Conservation (phyloP, 1,140 invertebrate species). For the Heliconius himera region DNA sequence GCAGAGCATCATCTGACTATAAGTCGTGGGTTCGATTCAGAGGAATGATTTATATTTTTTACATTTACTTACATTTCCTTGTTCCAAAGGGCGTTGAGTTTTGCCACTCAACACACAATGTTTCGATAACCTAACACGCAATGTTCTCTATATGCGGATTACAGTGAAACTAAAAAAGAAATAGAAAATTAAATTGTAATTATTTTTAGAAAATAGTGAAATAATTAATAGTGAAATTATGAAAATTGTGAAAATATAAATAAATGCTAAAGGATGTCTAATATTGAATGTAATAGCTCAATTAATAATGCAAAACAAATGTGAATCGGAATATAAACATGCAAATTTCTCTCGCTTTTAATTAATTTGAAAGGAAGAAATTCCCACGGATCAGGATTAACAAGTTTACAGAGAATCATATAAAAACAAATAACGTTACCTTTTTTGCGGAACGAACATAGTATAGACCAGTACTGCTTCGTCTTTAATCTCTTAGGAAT, state of each 20-base stretch:
- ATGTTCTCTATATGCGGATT: too few relatives aligned
- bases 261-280: not conserved
- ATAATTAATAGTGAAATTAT: too few relatives aligned
- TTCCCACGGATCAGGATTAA: slow-evolving; percentile 49
- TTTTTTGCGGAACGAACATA: slow-evolving; percentile 35
- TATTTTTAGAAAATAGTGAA: too few relatives aligned
- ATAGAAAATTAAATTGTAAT: too few relatives aligned
- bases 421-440: slow-evolving; percentile 37
- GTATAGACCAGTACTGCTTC: slow-evolving; percentile 26
- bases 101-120: too few relatives aligned
- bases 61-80: too few relatives aligned
- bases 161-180: too few relatives aligned
- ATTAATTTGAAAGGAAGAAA: slow-evolving; percentile 28
- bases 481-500: slow-evolving; percentile 32
- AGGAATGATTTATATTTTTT: too few relatives aligned
- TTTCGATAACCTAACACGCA: too few relatives aligned
- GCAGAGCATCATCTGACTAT: not conserved
- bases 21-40: not conserved
- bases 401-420: slow-evolving; percentile 39
- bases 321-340: slow-evolving; percentile 30
- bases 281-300: not conserved
- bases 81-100: too few relatives aligned
- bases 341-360: slow-evolving; percentile 33
- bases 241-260: too few relatives aligned
- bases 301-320: slow-evolving; percentile 22